Evolutionary conservation across 1,140 invertebrate genomes (phyloP).

Genomic region (Oryctes rhinoceros): DNA sequence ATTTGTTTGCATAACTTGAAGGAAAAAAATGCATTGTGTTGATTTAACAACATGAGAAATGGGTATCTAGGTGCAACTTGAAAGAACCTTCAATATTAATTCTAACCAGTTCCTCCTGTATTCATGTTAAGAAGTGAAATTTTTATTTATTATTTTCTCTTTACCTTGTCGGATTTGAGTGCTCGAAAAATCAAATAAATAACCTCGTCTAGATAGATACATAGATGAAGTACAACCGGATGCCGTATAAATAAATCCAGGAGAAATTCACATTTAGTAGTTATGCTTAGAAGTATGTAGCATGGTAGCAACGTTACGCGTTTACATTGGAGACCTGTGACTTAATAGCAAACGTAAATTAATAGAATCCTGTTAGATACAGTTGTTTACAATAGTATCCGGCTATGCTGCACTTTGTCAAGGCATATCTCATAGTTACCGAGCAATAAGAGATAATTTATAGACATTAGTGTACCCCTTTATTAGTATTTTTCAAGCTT

Average conservation of each 20-base stretch:
- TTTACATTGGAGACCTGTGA: constrained; percentile 1
- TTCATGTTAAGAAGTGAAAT: constrained; percentile 26
- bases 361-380: constrained; percentile 1
- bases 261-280: constrained; percentile 29
- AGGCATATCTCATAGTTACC: no score
- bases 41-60: neutral
- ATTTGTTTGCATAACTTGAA: neutral
- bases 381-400: no score
- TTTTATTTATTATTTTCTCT: constrained; percentile 37
- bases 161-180: constrained; percentile 25
- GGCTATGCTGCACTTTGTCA: no score
- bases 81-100: neutral
- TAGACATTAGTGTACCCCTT: no score
- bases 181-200: constrained; percentile 20
- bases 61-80: neutral
- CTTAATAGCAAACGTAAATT: constrained; percentile 22
- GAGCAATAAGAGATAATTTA: no score
- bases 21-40: neutral
- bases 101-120: neutral
- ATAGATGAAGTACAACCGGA: constrained; percentile 24
- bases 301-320: neutral
- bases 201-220: neutral
- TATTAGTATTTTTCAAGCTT: no score
- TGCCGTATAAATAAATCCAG: constrained; percentile 35
- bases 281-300: neutral